A percentile compares a stretch with the other conserved stretches of the same genome.
These are phyloP conservation scores for Anthoscopus minutus DNA, from an alignment of 2,113 vertebrate genomes.

Conservation along the genomic window DNA sequence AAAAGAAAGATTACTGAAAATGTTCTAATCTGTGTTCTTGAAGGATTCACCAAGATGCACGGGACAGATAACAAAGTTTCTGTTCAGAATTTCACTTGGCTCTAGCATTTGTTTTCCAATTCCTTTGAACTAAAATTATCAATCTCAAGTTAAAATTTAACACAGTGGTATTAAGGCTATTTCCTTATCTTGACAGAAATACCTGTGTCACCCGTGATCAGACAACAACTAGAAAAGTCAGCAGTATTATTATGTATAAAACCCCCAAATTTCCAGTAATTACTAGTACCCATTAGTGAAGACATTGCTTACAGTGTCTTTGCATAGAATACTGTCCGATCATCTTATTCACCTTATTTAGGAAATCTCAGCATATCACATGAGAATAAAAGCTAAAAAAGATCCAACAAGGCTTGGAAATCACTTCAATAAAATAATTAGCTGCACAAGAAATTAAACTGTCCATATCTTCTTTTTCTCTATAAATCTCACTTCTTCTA, in stretches of 20 bases:
- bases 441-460: neutral
- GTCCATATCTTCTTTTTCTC: neutral
- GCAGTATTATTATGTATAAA: neutral
- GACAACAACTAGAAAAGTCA: neutral
- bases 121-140: neutral
- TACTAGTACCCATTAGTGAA: neutral
- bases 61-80: neutral
- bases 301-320: neutral
- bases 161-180: neutral
- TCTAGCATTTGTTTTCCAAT: neutral
- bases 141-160: neutral
- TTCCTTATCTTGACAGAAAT: neutral
- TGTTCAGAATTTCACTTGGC: neutral
- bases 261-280: neutral
- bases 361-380: neutral
- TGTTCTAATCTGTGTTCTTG: neutral
- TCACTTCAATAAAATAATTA: neutral
- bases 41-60: neutral
- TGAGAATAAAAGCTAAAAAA: neutral
- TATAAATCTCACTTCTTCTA: neutral
- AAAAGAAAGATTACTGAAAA: neutral
- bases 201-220: accelerated
- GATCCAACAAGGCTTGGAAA: neutral
- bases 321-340: neutral
- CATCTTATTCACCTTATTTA: neutral